Evolutionary conservation across 2,888 invertebrate species (phyloP).

Genomic region (Drosophila ezoana): DNA sequence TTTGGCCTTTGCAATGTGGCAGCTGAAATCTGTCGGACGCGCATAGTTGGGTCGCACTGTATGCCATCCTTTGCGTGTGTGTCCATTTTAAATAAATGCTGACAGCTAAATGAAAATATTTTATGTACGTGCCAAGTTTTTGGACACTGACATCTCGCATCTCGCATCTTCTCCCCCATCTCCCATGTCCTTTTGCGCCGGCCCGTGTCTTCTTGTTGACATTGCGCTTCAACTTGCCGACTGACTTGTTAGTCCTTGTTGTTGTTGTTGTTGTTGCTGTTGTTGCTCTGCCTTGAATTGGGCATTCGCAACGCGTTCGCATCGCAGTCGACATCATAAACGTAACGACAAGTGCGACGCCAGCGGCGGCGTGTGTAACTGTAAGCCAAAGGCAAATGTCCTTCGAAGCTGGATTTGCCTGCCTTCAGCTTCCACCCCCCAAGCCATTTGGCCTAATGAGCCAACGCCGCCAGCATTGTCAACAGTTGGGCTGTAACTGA

Average conservation of each 20-base stretch:
- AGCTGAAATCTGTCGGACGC: conserved; percentile 37
- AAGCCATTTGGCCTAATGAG: conserved; percentile 53
- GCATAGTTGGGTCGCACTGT: conserved; percentile 19
- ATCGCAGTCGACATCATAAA: conserved; percentile 26
- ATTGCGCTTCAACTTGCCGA: conserved; percentile 26
- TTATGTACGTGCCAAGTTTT: conserved; percentile 67
- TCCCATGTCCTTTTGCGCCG: conserved; percentile 7
- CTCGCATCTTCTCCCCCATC: conserved; percentile 13
- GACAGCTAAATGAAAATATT: conserved; percentile 78
- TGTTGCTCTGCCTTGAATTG: conserved; percentile 50
- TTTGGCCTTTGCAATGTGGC: conserved; percentile 21
- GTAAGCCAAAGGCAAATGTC: conserved; percentile 34
- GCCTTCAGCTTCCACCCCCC: conserved; percentile 2
- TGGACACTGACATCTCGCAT: conserved; percentile 50
- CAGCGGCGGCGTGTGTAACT: conserved; percentile 37
- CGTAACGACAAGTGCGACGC: conserved; percentile 32
- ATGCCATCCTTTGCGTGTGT: conserved; percentile 17
- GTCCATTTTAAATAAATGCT: conserved; percentile 70
- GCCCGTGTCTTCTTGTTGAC: conserved; percentile 38
- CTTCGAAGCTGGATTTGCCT: conserved; percentile 10
- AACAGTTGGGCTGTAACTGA: background rate
- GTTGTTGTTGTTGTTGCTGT: conserved; percentile 14
- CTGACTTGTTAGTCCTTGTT: conserved; percentile 1
- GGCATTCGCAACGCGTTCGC: conserved; percentile 58
- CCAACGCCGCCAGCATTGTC: conserved; percentile 11